Evolutionary conservation across 1,140 invertebrate genomes (phyloP).

Genomic region (Aphaenogaster ashmeadi): DNA sequence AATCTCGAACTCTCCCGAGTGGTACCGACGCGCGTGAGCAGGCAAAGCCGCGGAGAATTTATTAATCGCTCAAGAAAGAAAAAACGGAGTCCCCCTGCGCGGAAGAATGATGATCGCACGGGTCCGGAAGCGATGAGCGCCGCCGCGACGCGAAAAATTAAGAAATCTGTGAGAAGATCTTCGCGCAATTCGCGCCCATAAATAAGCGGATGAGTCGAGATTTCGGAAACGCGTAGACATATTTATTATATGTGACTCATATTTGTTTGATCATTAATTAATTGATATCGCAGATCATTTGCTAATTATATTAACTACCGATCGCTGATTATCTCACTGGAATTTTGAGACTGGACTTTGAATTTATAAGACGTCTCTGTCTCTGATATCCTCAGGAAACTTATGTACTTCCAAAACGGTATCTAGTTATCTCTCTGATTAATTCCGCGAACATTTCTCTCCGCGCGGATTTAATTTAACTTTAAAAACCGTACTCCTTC

Average conservation of each 20-base stretch:
- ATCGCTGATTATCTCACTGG: background rate
- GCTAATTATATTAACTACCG: slow-evolving; percentile 19
- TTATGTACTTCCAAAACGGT: background rate
- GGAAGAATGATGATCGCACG: slow-evolving; percentile 35
- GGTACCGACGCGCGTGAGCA: slow-evolving; percentile 24
- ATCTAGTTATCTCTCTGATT: slow-evolving; percentile 1
- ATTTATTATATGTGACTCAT: background rate
- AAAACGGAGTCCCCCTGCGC: background rate
- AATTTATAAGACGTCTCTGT: background rate
- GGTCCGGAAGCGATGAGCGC: slow-evolving; percentile 50
- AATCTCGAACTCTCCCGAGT: slow-evolving; percentile 40
- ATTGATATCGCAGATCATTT: background rate
- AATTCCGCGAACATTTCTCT: background rate
- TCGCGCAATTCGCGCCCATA: slow-evolving; percentile 13
- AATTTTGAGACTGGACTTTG: background rate
- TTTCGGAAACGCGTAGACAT: background rate
- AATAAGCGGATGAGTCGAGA: slow-evolving; percentile 26
- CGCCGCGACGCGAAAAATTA: slow-evolving; percentile 49
- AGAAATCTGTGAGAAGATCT: slow-evolving; percentile 39
- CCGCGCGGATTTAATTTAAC: slow-evolving; percentile 46
- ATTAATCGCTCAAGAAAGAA: slow-evolving; percentile 58
- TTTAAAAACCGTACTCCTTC: background rate
- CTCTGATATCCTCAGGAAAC: background rate
- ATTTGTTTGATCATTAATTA: background rate
- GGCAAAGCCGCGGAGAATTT: slow-evolving; percentile 48